Base-by-base conservation (phyloP, 2,113 vertebrate species). In the Dolichallabes microphthalmus region DNA sequence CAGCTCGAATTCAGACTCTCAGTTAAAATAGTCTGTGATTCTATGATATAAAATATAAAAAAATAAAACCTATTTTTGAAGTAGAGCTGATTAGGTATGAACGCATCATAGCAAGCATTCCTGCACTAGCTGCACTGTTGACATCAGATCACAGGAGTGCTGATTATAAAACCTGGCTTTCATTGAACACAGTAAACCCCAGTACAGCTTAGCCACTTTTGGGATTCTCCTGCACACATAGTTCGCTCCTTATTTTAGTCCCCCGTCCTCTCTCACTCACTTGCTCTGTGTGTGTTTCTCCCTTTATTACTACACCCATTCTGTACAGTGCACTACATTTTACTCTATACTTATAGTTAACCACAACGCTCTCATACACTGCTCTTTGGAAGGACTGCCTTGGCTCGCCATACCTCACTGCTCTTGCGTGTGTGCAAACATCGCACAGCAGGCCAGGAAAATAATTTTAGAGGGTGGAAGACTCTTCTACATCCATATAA, bases 331-430 rank as follows among this genome's bases (percentile, higher is more conserved):
- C 55, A 82, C 60, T 82, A 57, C 83, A 82, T 13, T 82, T 76
- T 71, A 73, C 88, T 82, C 88, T 88, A 74, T 88, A 88, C 82
- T 88, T 88, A 86, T 77, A 68, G 61, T 75, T 77, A 86, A 88
- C 85, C 88, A 87, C 88, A 88, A 71, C 64, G 73, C 82, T 87
- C 68, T 82, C 82, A 63, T 71, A 64, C 27, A 32, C 78, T 86
- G 69, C 87, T 84, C 69, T 86, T 64, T 35, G 71, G 81, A 88
- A 66, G 80, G 80, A 27, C 58, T 83, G 64, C 22, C 74, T 82
- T 86, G 82, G 75, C 80, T 75, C 80, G 61, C 83, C 53, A 61
- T 81, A 82, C 78, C 50, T 84, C 84, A 15, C 79, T 78, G 69
- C 83, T 82, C 52, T 45, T 73, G 52, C 82, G 86, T 52, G 52